Conservation (phyloP, 2,113 vertebrate species). For the Mesitornis unicolor region DNA sequence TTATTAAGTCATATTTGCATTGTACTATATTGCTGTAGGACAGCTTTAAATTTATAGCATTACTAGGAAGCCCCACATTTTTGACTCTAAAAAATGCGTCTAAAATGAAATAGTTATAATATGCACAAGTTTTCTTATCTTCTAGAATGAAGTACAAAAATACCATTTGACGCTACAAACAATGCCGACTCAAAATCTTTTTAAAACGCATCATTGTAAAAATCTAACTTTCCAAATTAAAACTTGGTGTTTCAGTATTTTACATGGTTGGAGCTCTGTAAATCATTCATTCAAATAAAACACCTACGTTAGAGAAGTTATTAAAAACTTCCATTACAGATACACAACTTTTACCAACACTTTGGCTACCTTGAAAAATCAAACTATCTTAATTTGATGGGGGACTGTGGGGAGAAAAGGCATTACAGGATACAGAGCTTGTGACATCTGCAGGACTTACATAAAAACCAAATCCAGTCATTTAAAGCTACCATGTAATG, state of each 20-base stretch:
- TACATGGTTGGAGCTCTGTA: background rate
- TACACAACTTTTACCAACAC: background rate
- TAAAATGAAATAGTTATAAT: constrained; percentile 53
- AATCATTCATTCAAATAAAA: background rate
- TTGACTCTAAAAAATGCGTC: constrained; percentile 57
- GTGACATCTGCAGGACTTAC: background rate
- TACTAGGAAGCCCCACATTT: constrained; percentile 67
- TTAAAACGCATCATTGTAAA: background rate
- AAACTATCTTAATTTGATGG: background rate
- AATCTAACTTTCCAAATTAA: background rate
- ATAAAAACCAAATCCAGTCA: background rate
- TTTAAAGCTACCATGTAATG: rapidly evolving
- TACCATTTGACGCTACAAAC: constrained; percentile 14
- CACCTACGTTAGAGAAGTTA: background rate
- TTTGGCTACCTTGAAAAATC: background rate
- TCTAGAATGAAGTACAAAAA: constrained; percentile 25
- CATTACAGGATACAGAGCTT: background rate
- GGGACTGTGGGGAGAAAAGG: background rate
- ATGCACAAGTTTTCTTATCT: constrained; percentile 29
- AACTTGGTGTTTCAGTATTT: background rate
- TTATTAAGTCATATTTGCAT: constrained; percentile 85
- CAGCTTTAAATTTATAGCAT: constrained; percentile 79
- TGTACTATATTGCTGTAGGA: constrained; percentile 75
- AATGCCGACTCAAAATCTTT: background rate
- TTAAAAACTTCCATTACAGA: background rate